Conservation (phyloP, 2,888 invertebrate species). For the Therioaphis trifolii region DNA sequence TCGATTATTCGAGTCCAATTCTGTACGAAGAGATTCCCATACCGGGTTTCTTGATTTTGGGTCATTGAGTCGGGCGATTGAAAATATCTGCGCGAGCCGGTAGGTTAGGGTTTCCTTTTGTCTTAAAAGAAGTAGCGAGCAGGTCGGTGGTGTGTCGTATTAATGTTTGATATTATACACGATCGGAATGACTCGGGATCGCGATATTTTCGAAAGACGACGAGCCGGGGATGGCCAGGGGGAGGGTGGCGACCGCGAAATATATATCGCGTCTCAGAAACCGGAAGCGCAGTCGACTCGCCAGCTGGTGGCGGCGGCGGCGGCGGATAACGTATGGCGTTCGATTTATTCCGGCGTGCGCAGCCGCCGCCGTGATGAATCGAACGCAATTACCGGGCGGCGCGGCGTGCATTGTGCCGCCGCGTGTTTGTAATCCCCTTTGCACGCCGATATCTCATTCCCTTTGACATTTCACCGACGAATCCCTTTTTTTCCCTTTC, state of each 20-base stretch:
- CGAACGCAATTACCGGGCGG: constrained; percentile 35
- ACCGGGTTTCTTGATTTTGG: too few species aligned
- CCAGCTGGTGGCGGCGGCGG: not conserved
- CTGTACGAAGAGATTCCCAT: too few species aligned
- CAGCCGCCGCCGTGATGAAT: constrained; percentile 40
- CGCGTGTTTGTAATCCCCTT: constrained; percentile 1
- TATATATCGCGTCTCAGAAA: not conserved
- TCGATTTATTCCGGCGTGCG: constrained; percentile 25
- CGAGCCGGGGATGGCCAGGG: too few species aligned
- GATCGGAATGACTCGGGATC: too few species aligned
- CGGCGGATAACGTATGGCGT: constrained; percentile 24
- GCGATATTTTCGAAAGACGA: too few species aligned
- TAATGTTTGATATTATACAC: too few species aligned
- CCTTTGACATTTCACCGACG: not conserved
- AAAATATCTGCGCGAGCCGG: not conserved
- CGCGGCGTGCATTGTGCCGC: not conserved
- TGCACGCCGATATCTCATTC: not conserved
- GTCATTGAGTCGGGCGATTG: too few species aligned
- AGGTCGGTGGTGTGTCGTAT: too few species aligned
- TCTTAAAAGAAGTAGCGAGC: constrained; percentile 20
- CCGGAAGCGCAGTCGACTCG: constrained; percentile 10
- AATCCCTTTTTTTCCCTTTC: not conserved
- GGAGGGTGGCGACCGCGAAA: too few species aligned
- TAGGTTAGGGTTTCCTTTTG: constrained; percentile 26
- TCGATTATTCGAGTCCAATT: too few species aligned